phyloP scores from a whole-genome alignment of 1,140 invertebrate species.

The Lepidurus packardi region DNA sequence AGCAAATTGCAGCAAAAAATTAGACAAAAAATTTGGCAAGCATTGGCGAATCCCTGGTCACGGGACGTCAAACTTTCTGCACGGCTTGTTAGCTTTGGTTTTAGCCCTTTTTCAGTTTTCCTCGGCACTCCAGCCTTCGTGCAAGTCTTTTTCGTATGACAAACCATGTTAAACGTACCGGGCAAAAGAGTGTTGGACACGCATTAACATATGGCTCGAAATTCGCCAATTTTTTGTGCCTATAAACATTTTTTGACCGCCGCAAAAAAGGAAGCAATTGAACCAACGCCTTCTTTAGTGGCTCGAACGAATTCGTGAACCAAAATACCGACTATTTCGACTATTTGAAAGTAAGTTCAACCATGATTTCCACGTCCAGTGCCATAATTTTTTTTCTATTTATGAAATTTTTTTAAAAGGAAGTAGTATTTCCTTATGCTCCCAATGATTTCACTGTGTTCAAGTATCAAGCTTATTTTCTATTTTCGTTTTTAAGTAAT shows the following conservation, averaged over 20 bases:
- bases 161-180: not conserved
- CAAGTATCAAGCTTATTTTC: too few species aligned
- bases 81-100: constrained; percentile 1
- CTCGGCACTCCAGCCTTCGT: not conserved
- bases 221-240: constrained; percentile 13
- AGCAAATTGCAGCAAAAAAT: not conserved
- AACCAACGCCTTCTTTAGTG: too few species aligned
- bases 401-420: too few species aligned
- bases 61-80: constrained; percentile 13
- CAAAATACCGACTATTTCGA: too few species aligned
- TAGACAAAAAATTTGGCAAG: constrained; percentile 16
- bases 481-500: too few species aligned
- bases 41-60: constrained; percentile 1
- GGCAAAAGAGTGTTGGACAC: not conserved
- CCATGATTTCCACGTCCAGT: too few species aligned
- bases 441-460: too few species aligned
- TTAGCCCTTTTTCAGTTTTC: constrained; percentile 5
- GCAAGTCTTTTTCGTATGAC: not conserved
- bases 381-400: too few species aligned
- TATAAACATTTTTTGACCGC: constrained; percentile 6
- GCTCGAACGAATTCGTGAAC: too few species aligned
- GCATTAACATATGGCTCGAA: not conserved
- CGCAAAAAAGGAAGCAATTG: too few species aligned
- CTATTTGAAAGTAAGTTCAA: too few species aligned
- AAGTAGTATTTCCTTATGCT: too few species aligned